phyloP scores from a whole-genome alignment of 92 coral and sea anemone species.

The Epizoanthus ramosus region DNA sequence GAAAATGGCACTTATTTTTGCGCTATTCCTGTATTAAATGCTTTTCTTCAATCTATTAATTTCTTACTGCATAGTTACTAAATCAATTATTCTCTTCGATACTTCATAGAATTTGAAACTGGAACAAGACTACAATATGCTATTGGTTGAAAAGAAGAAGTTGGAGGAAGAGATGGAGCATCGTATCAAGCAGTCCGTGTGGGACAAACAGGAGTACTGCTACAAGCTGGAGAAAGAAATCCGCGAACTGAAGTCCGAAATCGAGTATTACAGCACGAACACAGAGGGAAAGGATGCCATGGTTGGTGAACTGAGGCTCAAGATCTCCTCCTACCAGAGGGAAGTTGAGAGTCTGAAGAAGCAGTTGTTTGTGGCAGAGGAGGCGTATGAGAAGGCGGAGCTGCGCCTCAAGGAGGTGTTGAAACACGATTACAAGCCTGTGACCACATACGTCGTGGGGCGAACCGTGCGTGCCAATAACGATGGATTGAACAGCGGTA shows the following conservation, averaged over 20 bases:
- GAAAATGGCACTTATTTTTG: no score
- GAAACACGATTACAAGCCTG: slow-evolving; percentile 51
- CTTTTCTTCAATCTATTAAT: no score
- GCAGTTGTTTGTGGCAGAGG: slow-evolving; percentile 54
- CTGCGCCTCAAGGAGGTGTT: slow-evolving; percentile 56
- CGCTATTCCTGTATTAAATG: no score
- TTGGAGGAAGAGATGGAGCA: slow-evolving; percentile 55
- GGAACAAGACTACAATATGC: slow-evolving; percentile 45
- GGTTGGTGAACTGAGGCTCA: slow-evolving; percentile 50
- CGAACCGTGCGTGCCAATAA: slow-evolving; percentile 24
- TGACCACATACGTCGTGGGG: slow-evolving; percentile 46
- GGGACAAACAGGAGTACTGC: slow-evolving; percentile 60
- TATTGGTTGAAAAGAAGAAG: slow-evolving; percentile 45
- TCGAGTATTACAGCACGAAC: slow-evolving; percentile 52
- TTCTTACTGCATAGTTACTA: no score
- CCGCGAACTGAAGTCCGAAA: slow-evolving; percentile 57
- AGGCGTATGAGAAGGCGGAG: slow-evolving; percentile 64
- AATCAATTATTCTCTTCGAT: background rate
- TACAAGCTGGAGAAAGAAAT: slow-evolving; percentile 65
- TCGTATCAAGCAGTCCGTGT: slow-evolving; percentile 47
- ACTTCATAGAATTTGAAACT: slow-evolving; percentile 43
- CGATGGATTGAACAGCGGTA: background rate
- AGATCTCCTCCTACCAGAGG: slow-evolving; percentile 38
- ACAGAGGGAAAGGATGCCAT: slow-evolving; percentile 50
- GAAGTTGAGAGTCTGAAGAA: slow-evolving; percentile 48